Percentiles rank a stretch among this genome's conserved stretches.
Conservation (phyloP, 2,888 invertebrate genomes). For the Helleia helle region DNA sequence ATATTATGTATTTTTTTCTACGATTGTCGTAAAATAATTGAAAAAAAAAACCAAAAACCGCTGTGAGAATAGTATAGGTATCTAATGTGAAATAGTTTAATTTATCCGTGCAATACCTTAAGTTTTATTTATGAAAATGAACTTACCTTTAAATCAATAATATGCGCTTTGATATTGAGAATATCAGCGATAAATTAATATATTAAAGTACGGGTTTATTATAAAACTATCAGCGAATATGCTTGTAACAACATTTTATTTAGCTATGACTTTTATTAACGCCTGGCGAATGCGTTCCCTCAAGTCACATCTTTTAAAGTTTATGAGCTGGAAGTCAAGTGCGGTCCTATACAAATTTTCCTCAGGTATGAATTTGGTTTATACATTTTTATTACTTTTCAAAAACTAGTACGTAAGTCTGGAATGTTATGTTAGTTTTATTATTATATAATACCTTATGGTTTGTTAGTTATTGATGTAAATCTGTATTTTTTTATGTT, state of each 20-base stretch:
- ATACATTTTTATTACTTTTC: too few species aligned
- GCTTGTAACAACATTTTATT: slow-evolving; percentile 87
- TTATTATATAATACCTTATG: too few species aligned
- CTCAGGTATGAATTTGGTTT: slow-evolving; percentile 18
- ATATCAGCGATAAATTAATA: slow-evolving; percentile 7
- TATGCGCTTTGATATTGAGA: not conserved
- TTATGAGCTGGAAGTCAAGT: slow-evolving; percentile 72
- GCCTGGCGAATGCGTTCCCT: slow-evolving; percentile 84
- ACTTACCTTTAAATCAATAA: not conserved
- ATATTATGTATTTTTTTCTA: too few species aligned
- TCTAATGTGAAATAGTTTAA: too few species aligned
- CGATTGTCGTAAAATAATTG: not conserved
- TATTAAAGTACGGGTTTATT: slow-evolving; percentile 14
- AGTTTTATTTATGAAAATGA: not conserved
- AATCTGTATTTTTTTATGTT: too few species aligned
- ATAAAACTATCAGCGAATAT: slow-evolving; percentile 45
- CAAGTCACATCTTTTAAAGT: slow-evolving; percentile 78
- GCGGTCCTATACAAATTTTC: slow-evolving; percentile 76
- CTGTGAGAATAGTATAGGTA: too few species aligned
- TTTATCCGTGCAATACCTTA: too few species aligned
- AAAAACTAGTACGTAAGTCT: too few species aligned
- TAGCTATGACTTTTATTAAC: slow-evolving; percentile 87
- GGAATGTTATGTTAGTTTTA: too few species aligned
- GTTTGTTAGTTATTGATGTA: too few species aligned
- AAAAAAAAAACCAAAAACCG: too few species aligned